These are phyloP conservation scores for Rhopalosiphum maidis DNA, from an alignment of 1,140 invertebrate genomes.

Conservation along the genomic window DNA sequence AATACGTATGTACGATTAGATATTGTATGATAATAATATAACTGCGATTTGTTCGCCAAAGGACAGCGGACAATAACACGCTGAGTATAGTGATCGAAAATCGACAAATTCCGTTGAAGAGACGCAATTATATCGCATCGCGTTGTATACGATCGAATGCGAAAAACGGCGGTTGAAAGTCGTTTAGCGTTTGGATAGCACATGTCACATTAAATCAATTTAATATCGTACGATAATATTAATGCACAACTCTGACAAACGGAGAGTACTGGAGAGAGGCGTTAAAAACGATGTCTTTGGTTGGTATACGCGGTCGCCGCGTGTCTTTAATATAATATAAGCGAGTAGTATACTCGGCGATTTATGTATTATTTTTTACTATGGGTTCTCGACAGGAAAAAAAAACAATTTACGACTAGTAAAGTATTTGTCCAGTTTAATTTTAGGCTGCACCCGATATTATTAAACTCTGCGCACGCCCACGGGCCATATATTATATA, in stretches of 20 bases:
- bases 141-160: no score
- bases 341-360: background rate
- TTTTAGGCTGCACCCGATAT: background rate
- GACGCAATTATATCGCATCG: no score
- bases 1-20: background rate
- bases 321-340: background rate
- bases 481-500: background rate
- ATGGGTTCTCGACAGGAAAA: background rate
- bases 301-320: background rate
- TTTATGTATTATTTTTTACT: slow-evolving; percentile 2
- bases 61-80: no score
- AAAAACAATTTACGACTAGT: slow-evolving; percentile 1
- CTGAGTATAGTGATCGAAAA: no score
- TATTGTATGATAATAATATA: background rate
- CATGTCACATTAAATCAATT: background rate
- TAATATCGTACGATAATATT: background rate
- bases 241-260: background rate
- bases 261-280: background rate
- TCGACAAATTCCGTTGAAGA: no score
- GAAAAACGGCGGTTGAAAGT: background rate
- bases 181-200: background rate
- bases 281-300: background rate
- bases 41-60: background rate
- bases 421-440: slow-evolving; percentile 11
- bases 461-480: background rate